Evolutionary conservation across 35 echinoderm and acorn worm genomes (phyloP), one percentile per base, ranked within the genome.

Genomic region (Apostichopus japonicus): DNA sequence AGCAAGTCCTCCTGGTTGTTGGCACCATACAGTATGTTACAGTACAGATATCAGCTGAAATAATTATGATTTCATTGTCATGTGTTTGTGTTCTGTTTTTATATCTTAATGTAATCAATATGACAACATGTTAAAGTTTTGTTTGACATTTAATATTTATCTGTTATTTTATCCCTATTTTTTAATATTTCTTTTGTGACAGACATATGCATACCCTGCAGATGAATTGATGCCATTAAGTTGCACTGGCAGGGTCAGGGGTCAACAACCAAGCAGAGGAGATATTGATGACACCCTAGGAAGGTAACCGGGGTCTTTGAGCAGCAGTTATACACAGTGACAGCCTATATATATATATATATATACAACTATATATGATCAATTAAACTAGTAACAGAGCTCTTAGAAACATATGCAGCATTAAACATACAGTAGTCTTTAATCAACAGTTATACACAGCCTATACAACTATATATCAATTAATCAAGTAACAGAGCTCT

Each of bases 221-320:
- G 97, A 99, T 84, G 97, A 99, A 44, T 87, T 99, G 93, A 99
- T 99, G 97, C 97, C 97, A 76, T 79, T 99, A 17, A 99, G 97
- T 77, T 99, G 97, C 33, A 93, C 87, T 54, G 97, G 97, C 6
- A 84, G 97, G 77, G 97, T 99, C 24, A 87, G 95, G n/a, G 95
- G 97, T 88, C 80, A 72, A 24, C 92, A 96, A 79, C 95, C 97
- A 24, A 99, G 93, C 79, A 83, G 97, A 84, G 97, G 97, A 72
- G 97, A 99, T 56, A 86, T 96, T 65, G 97, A 98, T 86, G 97
- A 99, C 90, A 62, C 93, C 19, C 87, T 99, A 23, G 97, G 97
- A 96, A 96, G 92, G 97, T 99, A 94, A 93, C 93, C 70, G 0
- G 16, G 33, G 33, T 44, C 33, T 44, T 44, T 51, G 5, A 59